Conservation (phyloP, 1,140 invertebrate species). For the Copidosoma floridanum region DNA sequence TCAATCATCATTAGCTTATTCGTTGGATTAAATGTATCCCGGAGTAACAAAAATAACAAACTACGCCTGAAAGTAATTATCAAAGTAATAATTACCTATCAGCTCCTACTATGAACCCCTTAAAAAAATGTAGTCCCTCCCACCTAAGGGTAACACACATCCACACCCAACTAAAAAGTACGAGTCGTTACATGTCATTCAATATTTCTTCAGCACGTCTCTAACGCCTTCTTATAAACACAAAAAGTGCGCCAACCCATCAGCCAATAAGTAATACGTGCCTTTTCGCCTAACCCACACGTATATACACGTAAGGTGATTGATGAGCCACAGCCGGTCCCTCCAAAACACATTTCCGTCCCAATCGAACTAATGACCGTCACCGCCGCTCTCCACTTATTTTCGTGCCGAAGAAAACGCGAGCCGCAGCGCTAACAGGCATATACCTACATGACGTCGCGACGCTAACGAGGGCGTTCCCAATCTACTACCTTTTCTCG, state of each 20-base stretch:
- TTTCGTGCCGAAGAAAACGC: constrained; percentile 5
- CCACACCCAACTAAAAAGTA: no score
- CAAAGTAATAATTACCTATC: no score
- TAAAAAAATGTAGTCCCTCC: no score
- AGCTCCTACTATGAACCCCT: no score
- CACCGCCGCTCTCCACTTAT: constrained; percentile 7
- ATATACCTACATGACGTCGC: no score
- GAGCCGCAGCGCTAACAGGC: constrained; percentile 2
- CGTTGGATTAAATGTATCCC: no score
- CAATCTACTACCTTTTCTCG: no score
- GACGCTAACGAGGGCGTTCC: no score
- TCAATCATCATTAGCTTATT: no score
- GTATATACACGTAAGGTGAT: constrained; percentile 42
- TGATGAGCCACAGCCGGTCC: constrained; percentile 38
- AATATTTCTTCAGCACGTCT: constrained; percentile 11
- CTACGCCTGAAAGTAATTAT: no score
- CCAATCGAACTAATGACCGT: constrained; percentile 50
- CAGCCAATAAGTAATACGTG: constrained; percentile 43
- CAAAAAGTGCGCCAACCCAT: constrained; percentile 13
- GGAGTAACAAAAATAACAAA: no score
- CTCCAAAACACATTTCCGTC: constrained; percentile 38
- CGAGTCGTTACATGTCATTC: background rate
- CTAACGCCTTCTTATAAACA: constrained; percentile 5
- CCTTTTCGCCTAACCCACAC: constrained; percentile 26
- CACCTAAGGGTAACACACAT: no score